Evolutionary conservation across 2,113 vertebrate genomes (phyloP).

Genomic region (Tachycineta bicolor): DNA sequence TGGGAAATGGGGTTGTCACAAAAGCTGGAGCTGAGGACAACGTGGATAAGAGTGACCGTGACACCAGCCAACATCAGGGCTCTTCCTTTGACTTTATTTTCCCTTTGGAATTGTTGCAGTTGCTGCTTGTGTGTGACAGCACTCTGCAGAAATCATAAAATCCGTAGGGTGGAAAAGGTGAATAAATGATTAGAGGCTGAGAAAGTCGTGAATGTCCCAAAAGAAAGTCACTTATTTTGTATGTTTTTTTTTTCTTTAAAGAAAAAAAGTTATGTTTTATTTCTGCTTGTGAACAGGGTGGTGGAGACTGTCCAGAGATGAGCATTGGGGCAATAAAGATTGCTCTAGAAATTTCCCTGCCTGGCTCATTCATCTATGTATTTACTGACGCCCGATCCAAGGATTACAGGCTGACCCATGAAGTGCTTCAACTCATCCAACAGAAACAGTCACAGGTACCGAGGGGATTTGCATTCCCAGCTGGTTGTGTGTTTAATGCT

Average conservation of each 20-base stretch:
- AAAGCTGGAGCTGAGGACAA: not conserved
- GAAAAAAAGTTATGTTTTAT: not conserved
- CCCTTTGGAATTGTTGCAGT: not conserved
- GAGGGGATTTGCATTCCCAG: not conserved
- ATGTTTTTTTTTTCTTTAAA: not conserved
- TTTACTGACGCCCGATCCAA: conserved; percentile 98
- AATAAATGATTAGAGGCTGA: not conserved
- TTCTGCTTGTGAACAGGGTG: conserved; percentile 83
- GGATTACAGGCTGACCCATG: conserved; percentile 91
- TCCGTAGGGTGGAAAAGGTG: not conserved
- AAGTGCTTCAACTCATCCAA: conserved; percentile 96
- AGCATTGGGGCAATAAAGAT: conserved; percentile 98
- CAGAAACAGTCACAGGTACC: conserved; percentile 98
- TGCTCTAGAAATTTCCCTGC: conserved; percentile 94
- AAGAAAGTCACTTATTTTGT: not conserved
- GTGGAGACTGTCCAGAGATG: conserved; percentile 99
- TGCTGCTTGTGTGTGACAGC: not conserved
- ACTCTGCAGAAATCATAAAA: not conserved
- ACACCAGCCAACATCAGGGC: not conserved
- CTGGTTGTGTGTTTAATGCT: not conserved
- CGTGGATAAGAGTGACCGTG: accelerated
- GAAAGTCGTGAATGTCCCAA: not conserved
- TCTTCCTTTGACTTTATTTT: not conserved
- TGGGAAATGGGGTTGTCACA: not conserved
- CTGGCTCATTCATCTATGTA: conserved; percentile 96